Evolutionary conservation across 2,888 invertebrate species (phyloP).

Genomic region (Thelaira solivaga): DNA sequence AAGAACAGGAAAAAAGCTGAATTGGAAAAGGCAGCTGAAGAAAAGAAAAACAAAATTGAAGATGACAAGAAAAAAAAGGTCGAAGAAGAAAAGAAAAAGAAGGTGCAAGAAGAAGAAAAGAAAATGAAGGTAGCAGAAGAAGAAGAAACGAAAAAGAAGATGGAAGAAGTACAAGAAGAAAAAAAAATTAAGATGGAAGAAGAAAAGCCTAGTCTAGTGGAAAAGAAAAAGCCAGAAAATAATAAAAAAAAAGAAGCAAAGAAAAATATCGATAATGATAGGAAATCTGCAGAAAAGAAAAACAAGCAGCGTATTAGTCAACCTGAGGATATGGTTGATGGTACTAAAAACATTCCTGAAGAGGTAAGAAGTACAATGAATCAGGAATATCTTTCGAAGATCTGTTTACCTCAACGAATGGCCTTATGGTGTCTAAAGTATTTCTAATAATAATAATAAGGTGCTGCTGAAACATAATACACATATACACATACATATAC

Average conservation of each 20-base stretch:
- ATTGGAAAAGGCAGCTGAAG: neutral
- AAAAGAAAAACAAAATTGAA: neutral
- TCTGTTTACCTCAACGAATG: neutral
- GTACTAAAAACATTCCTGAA: slow-evolving; percentile 63
- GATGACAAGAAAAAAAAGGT: neutral
- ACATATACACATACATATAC: neutral
- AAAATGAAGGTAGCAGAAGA: slow-evolving; percentile 66
- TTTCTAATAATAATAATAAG: no score
- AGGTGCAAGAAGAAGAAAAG: slow-evolving; percentile 76
- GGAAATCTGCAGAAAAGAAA: slow-evolving; percentile 68
- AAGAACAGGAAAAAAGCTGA: slow-evolving; percentile 64
- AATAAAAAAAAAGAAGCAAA: slow-evolving; percentile 70
- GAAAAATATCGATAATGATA: slow-evolving; percentile 78
- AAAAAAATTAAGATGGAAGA: slow-evolving; percentile 38
- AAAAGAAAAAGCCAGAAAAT: slow-evolving; percentile 65
- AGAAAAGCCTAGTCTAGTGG: slow-evolving; percentile 47
- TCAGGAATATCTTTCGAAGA: neutral
- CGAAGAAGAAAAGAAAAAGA: slow-evolving; percentile 77
- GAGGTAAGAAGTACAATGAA: slow-evolving; percentile 52
- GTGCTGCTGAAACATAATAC: neutral
- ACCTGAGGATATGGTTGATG: slow-evolving; percentile 66
- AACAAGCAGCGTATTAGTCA: slow-evolving; percentile 78
- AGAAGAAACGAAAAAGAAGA: slow-evolving; percentile 68
- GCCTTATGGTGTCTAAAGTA: neutral
- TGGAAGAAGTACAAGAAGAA: slow-evolving; percentile 36